Percentiles rank a stretch among this genome's conserved stretches.
These are phyloP conservation scores for Chlorodrepanis virens DNA, from an alignment of 2,113 vertebrate genomes.

Conservation along the genomic window DNA sequence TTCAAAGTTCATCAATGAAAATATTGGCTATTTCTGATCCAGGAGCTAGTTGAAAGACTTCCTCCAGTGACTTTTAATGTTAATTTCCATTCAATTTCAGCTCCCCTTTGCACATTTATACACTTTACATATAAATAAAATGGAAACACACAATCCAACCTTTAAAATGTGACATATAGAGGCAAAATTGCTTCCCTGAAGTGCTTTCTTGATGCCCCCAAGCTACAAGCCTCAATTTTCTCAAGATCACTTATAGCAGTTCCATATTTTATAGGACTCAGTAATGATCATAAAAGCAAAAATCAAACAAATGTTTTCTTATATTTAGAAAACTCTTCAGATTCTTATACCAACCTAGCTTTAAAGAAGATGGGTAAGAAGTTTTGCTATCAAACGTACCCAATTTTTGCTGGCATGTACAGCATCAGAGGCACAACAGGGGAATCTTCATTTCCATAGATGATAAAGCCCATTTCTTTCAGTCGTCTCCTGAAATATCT, in stretches of 20 bases:
- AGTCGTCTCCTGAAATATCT: slow-evolving; percentile 90
- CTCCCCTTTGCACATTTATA: not conserved
- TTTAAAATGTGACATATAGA: not conserved
- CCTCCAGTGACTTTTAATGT: not conserved
- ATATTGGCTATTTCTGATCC: not conserved
- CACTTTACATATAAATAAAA: not conserved
- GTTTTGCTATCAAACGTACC: slow-evolving; percentile 67
- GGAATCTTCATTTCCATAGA: slow-evolving; percentile 94
- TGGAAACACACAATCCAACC: not conserved
- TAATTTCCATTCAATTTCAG: not conserved
- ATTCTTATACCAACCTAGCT: not conserved
- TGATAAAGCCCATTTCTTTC: slow-evolving; percentile 91
- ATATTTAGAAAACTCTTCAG: not conserved
- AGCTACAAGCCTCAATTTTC: not conserved
- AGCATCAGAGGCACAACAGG: slow-evolving; percentile 96
- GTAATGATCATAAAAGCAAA: not conserved
- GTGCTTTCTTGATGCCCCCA: not conserved
- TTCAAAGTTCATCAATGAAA: not conserved
- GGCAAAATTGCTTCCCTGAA: not conserved
- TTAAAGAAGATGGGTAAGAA: not conserved
- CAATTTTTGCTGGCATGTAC: slow-evolving; percentile 98
- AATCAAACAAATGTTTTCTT: not conserved
- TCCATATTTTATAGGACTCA: not conserved
- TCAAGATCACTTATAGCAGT: not conserved
- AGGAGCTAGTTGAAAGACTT: not conserved